phyloP scores from a whole-genome alignment of 2,888 invertebrate genomes.

The Drosophila maculinotata region DNA sequence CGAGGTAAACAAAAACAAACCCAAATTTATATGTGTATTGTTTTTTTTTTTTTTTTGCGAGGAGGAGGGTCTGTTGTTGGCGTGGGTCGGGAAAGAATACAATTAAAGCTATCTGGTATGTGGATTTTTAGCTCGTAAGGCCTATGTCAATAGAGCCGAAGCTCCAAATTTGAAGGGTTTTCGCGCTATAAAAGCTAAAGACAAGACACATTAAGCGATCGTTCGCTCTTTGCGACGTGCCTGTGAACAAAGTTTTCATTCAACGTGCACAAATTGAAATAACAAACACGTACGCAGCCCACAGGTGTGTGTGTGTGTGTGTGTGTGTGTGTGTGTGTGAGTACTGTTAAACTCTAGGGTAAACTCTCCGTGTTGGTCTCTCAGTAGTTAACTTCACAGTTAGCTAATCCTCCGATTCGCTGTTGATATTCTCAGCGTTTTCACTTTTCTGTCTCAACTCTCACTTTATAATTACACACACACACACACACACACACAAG shows the following conservation, averaged over 20 bases:
- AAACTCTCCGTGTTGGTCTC: conserved; percentile 35
- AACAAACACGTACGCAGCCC: conserved; percentile 56
- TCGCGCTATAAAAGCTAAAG: conserved; percentile 55
- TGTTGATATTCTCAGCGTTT: conserved; percentile 61
- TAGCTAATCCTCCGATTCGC: conserved; percentile 48
- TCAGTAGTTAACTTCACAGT: conserved; percentile 24
- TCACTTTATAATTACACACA: conserved; percentile 59
- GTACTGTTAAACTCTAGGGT: conserved; percentile 16
- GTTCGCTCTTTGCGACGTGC: conserved; percentile 58
- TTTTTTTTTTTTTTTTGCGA: too few species aligned
- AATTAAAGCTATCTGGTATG: conserved; percentile 22
- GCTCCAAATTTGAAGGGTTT: conserved; percentile 16
- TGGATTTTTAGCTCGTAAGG: conserved; percentile 17
- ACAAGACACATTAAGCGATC: conserved; percentile 28
- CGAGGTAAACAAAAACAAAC: conserved; percentile 40
- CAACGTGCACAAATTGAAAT: conserved; percentile 52
- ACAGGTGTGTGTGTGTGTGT: not conserved
- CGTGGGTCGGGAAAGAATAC: conserved; percentile 41
- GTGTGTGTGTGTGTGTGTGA: conserved; percentile 3
- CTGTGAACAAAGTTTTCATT: conserved; percentile 46
- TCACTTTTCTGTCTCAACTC: conserved; percentile 72
- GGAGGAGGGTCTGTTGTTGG: conserved; percentile 31
- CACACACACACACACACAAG: conserved; percentile 20
- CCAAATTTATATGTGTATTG: conserved; percentile 16
- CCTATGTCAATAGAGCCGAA: conserved; percentile 9